Percentiles rank a stretch among this genome's conserved stretches.
Conservation (phyloP, 2,113 vertebrate genomes). For the Nanorana parkeri region DNA sequence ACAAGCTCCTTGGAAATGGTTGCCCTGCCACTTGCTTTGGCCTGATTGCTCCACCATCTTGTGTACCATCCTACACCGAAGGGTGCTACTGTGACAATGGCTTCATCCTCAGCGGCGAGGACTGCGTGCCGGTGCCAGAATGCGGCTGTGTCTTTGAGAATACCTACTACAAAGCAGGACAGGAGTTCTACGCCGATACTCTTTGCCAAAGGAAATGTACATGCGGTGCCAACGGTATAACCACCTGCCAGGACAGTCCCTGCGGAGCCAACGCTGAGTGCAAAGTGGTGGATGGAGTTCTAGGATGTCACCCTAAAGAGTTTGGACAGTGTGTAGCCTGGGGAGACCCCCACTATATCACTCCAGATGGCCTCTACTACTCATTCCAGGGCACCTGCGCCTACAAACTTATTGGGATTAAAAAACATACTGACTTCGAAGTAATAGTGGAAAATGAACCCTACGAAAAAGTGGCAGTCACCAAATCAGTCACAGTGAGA, state of each 20-base stretch:
- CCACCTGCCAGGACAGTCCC: not conserved
- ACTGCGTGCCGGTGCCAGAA: slow-evolving; percentile 70
- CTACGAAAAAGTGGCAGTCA: slow-evolving; percentile 60
- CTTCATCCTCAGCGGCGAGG: slow-evolving; percentile 71
- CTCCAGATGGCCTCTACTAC: slow-evolving; percentile 69
- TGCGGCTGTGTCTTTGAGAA: slow-evolving; percentile 75
- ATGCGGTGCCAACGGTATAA: slow-evolving; percentile 66
- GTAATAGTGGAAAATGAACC: slow-evolving; percentile 70
- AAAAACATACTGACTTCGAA: slow-evolving; percentile 56
- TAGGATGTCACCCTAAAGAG: slow-evolving; percentile 31
- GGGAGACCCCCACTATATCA: slow-evolving; percentile 73
- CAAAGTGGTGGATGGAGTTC: slow-evolving; percentile 12
- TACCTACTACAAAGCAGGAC: slow-evolving; percentile 68
- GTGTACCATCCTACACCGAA: slow-evolving; percentile 73
- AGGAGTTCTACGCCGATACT: slow-evolving; percentile 64
- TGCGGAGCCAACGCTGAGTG: slow-evolving; percentile 32
- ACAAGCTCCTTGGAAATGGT: slow-evolving; percentile 72
- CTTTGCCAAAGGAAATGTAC: slow-evolving; percentile 74
- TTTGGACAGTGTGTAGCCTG: slow-evolving; percentile 68
- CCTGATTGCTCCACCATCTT: slow-evolving; percentile 44
- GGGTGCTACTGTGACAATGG: slow-evolving; percentile 76
- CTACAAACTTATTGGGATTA: slow-evolving; percentile 43
- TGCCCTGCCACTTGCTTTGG: slow-evolving; percentile 76
- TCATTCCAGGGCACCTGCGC: slow-evolving; percentile 76
- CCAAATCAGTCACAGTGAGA: slow-evolving; percentile 66